Base-by-base conservation (phyloP, 2,113 vertebrate genomes). In the Chlamydotis undulata region DNA sequence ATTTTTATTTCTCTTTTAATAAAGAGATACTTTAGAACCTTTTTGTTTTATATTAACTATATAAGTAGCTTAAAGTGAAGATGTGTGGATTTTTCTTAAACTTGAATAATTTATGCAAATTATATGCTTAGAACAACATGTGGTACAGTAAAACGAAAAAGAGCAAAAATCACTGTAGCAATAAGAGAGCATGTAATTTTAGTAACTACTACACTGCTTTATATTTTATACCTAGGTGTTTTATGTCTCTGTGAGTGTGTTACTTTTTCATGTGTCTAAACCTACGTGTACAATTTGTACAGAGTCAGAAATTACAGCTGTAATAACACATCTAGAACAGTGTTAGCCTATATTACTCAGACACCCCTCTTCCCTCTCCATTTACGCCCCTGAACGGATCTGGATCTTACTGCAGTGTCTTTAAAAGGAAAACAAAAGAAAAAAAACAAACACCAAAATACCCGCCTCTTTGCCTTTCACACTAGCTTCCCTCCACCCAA, bases 101-200 rank as follows among this genome's bases (percentile, higher is more conserved):
- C 97, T 95, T 97, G 96, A 98, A 96, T 97, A 97, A 97, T 97
- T 96, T 97, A 97, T 96, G 95, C 93, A 96, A 97, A 97, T 94
- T 95, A 97, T 97, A 97, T 97, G 96, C 93, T 97, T 98, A 98
- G 97, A 97, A 97, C 96, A 97, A 98, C 97, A 97, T 98, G 94
- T 97, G 93, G 96, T 95, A 97, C 94, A 96, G 96, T 97, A 86
- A 97, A 97, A 96, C 97, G 76, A 83, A 97, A 97, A 97, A 98
- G 95, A 97, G 97, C 97, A 98, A 98, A 98, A 98, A 98, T 98
- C 97, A 98, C 96, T 97, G 90, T 96, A 97, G 91, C 93, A 97
- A 96, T 93, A 97, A 97, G 97, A 98, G 95, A 98, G 92, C 96
- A 97, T 96, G 97, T 96, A 95, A 95, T 94, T 94, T 97, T 97